Base-by-base conservation (phyloP, 2,888 invertebrate genomes). In the Myathropa florea region DNA sequence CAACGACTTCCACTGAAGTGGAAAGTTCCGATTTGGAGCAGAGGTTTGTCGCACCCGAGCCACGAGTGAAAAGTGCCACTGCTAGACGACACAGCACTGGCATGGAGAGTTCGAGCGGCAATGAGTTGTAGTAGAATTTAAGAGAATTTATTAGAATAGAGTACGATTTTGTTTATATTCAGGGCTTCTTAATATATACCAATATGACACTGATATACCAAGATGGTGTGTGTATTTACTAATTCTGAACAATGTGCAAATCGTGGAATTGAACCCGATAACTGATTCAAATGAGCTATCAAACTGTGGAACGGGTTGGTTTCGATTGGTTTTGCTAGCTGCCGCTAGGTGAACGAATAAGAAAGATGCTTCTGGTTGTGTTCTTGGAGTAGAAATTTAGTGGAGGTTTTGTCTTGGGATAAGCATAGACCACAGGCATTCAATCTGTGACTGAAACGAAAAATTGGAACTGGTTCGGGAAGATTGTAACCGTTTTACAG, bases 21-120 rank as follows among this genome's bases (percentile, higher is more conserved):
- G 80, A 84, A 6, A 76, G 23, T 26, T 76, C 80, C 12, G 84
- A 84, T 9, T 10, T 71, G 30, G 80, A 80, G 30, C 76, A 80
- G 24, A 53, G 59, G 64, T 21, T 80, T 36, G 46, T 46, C 18
- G 18, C 46, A 18, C 72, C 55, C 10, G 57, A 73, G 1, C 68
- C 33, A 26, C 57, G 7, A 1, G 30, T 10, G 23, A 10, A 61
- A 3, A 53, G 60, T 23, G 23, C 71, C 14, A 24, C 80, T 7
- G 53, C 12, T 0, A 72, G 60, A 21, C 59, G 67, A 33, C 60
- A 9, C 24, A 73, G 68, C 12, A 36, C 14, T 4, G 73, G 67
- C 9, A 30, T 68, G 23, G 68, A 68, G 10, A 63, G 55, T 24
- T 75, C 80, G 3, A 81, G 57, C 21, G 75, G 63, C 21, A 81